phyloP scores from a whole-genome alignment of 2,797 vertebrate species.

The Hapalemur alaotrensis region DNA sequence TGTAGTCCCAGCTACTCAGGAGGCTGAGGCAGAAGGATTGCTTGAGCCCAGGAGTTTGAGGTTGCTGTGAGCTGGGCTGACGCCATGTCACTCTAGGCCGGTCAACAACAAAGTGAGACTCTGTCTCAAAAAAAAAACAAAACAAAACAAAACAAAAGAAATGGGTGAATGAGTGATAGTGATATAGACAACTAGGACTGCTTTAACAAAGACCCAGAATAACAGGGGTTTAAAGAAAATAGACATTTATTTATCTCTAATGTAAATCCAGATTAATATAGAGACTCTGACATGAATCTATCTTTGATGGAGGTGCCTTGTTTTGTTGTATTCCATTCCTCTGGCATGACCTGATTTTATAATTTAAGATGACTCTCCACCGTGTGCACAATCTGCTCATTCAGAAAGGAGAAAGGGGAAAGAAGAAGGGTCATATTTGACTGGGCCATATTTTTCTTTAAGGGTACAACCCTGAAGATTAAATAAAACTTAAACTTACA shows the following conservation, averaged over 20 bases:
- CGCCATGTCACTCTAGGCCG: fast-evolving
- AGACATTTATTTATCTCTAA: background rate
- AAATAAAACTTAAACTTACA: background rate
- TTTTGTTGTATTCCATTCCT: background rate
- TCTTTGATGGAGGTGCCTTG: background rate
- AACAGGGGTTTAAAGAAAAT: background rate
- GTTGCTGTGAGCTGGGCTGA: too few species aligned
- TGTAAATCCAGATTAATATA: background rate
- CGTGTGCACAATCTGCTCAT: fast-evolving
- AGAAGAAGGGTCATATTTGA: background rate
- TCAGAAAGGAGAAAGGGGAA: background rate
- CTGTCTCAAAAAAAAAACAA: too few species aligned
- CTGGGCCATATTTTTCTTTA: background rate
- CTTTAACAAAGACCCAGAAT: background rate
- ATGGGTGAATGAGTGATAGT: background rate
- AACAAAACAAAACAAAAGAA: too few species aligned
- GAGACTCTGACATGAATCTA: background rate
- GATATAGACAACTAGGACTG: background rate
- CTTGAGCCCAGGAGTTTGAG: too few species aligned
- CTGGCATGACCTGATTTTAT: background rate
- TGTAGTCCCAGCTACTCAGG: too few species aligned
- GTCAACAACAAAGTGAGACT: too few species aligned
- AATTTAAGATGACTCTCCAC: background rate
- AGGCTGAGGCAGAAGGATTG: too few species aligned
- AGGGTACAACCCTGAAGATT: background rate